phyloP scores from a whole-genome alignment of 2,113 vertebrate species.

The Heterotilapia buettikoferi region DNA sequence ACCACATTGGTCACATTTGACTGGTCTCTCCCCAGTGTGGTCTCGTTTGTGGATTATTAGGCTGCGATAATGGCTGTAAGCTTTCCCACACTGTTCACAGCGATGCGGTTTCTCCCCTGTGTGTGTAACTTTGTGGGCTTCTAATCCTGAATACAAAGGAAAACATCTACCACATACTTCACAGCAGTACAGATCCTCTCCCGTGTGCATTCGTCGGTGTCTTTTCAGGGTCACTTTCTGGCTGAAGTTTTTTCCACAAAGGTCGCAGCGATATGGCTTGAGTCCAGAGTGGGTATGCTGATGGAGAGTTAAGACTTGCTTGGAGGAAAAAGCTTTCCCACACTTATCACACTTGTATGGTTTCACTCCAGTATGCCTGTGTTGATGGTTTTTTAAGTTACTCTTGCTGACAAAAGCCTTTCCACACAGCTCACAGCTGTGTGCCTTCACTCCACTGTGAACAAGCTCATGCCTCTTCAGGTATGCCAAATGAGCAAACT shows the following conservation, averaged over 20 bases:
- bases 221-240: neutral
- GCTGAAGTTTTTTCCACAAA: neutral
- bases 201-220: neutral
- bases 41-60: neutral
- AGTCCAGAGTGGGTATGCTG: neutral
- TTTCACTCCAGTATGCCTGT: neutral
- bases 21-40: neutral
- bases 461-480: accelerated
- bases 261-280: neutral
- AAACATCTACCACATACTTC: neutral
- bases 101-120: accelerated
- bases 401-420: neutral
- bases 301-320: neutral
- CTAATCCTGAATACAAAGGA: neutral
- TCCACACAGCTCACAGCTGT: accelerated
- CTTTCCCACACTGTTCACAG: neutral
- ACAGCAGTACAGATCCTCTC: neutral
- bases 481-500: neutral
- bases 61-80: neutral
- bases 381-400: neutral
- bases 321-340: accelerated
- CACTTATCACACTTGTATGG: neutral
- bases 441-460: neutral
- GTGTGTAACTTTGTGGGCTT: neutral
- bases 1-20: neutral